phyloP scores from a whole-genome alignment of 2,888 invertebrate species.

The Leptinotarsa peninsularis region DNA sequence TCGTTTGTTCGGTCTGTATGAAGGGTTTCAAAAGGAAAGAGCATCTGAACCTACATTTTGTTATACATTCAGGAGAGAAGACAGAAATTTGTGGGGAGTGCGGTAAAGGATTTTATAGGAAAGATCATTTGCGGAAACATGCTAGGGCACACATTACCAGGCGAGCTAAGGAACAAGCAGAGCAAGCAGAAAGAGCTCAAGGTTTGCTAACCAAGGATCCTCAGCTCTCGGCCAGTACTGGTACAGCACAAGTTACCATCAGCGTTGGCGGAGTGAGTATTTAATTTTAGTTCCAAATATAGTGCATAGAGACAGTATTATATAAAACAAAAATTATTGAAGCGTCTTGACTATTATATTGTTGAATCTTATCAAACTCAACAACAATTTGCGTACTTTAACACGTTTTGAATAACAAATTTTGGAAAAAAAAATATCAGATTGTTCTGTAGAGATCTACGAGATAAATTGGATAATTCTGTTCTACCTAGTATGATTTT shows the following conservation, averaged over 20 bases:
- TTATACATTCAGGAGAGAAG: slow-evolving; percentile 87
- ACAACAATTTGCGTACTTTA: too few species aligned
- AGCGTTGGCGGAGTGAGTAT: slow-evolving; percentile 57
- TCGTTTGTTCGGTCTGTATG: slow-evolving; percentile 81
- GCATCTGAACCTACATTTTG: slow-evolving; percentile 84
- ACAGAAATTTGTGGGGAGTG: slow-evolving; percentile 83
- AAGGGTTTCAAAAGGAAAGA: slow-evolving; percentile 85
- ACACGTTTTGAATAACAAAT: too few species aligned
- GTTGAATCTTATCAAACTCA: too few species aligned
- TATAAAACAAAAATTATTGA: too few species aligned
- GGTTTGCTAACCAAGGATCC: slow-evolving; percentile 51
- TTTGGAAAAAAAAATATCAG: too few species aligned
- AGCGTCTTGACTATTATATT: too few species aligned
- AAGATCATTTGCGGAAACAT: slow-evolving; percentile 85
- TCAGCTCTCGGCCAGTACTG: slow-evolving; percentile 42
- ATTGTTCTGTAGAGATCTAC: too few species aligned
- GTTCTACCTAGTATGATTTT: neutral
- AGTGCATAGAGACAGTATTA: neutral
- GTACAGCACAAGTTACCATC: slow-evolving; percentile 62
- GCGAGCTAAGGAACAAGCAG: slow-evolving; percentile 77
- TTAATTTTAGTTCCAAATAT: slow-evolving; percentile 10
- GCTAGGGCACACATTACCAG: slow-evolving; percentile 82
- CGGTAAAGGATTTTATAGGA: slow-evolving; percentile 83
- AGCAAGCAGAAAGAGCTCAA: slow-evolving; percentile 55
- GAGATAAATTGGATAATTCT: neutral